Conservation (phyloP, 2,113 vertebrate genomes). For the Callaeas wilsoni region DNA sequence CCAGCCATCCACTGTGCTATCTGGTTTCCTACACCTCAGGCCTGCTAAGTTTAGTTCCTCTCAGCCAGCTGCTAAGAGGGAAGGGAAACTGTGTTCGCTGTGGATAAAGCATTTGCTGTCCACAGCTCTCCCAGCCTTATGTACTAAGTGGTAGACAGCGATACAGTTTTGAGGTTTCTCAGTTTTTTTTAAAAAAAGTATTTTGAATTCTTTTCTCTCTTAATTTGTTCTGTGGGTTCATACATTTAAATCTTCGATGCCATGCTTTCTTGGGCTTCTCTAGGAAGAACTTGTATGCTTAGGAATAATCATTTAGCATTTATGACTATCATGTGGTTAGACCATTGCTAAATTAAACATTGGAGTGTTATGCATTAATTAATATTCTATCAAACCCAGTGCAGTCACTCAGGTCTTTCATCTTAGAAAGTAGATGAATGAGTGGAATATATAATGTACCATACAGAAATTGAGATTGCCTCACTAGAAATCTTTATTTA, state of each 20-base stretch:
- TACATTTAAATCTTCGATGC: background rate
- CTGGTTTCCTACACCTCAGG: conserved; percentile 78
- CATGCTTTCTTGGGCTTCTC: background rate
- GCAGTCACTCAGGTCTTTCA: background rate
- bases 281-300: background rate
- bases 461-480: background rate
- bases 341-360: background rate
- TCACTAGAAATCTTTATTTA: background rate
- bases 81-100: conserved; percentile 21
- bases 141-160: background rate
- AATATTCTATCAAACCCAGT: background rate
- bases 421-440: background rate
- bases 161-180: background rate
- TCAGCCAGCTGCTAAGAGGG: conserved; percentile 72
- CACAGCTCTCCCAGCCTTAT: background rate
- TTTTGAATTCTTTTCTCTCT: background rate
- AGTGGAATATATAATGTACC: background rate
- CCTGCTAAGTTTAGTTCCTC: conserved; percentile 77
- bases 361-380: background rate
- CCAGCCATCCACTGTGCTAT: conserved; percentile 69
- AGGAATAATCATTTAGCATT: background rate
- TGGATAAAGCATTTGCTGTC: conserved; percentile 15
- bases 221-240: background rate
- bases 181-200: background rate
- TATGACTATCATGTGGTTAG: background rate